phyloP scores from a whole-genome alignment of 2,797 vertebrate genomes.

The Staurois parvus region DNA sequence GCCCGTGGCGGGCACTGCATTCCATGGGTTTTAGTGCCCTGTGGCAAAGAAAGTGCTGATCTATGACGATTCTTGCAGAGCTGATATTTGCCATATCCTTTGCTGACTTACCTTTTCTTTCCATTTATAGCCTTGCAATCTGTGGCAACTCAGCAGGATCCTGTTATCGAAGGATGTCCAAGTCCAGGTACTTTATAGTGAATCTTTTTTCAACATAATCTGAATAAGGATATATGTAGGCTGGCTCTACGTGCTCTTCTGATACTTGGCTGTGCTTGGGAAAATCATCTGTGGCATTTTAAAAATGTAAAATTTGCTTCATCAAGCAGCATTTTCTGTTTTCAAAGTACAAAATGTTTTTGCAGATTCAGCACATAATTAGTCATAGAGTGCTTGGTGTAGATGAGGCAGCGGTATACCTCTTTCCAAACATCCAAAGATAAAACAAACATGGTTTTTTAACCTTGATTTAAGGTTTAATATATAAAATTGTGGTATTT shows the following conservation, averaged over 20 bases:
- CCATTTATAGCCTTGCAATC: conserved; percentile 78
- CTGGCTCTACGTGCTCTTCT: background rate
- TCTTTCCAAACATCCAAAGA: background rate
- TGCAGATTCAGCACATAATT: background rate
- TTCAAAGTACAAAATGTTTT: background rate
- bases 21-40: conserved; percentile 40
- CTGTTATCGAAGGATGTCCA: conserved; percentile 81
- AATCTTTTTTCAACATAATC: conserved; percentile 8
- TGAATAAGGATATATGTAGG: background rate
- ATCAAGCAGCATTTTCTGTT: background rate
- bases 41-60: conserved; percentile 51
- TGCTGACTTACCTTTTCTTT: conserved; percentile 73
- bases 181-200: conserved; percentile 79
- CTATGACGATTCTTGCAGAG: conserved; percentile 32
- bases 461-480: background rate
- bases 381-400: background rate
- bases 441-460: background rate
- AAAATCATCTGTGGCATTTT: background rate
- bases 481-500: background rate
- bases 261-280: background rate
- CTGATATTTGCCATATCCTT: conserved; percentile 57
- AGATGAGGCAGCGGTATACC: background rate
- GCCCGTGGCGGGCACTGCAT: conserved; percentile 12
- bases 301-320: background rate
- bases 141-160: conserved; percentile 78